Evolutionary conservation across 2,797 vertebrate species (phyloP).

Genomic region (Ctenosaura bakeri): DNA sequence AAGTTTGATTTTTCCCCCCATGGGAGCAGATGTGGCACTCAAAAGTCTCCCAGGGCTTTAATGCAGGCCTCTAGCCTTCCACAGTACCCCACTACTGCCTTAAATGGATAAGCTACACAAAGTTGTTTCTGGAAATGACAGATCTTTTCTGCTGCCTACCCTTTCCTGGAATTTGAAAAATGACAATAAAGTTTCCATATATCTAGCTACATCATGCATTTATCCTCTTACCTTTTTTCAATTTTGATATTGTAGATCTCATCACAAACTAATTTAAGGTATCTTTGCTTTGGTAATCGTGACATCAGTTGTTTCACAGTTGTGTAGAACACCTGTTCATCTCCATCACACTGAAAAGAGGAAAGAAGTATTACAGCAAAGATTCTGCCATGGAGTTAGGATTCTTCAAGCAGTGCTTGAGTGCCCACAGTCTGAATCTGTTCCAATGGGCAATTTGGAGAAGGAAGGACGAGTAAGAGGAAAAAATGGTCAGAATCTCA

Average conservation of each 20-base stretch:
- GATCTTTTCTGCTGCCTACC: neutral
- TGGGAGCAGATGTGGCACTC: too few relatives aligned
- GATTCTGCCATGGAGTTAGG: neutral
- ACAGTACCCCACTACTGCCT: too few relatives aligned
- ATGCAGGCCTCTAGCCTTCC: too few relatives aligned
- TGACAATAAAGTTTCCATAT: neutral
- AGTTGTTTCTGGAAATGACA: neutral
- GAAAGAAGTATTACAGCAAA: neutral
- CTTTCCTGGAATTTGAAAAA: neutral
- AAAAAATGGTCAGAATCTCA: too few relatives aligned
- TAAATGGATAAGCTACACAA: neutral
- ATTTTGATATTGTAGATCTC: conserved; percentile 95
- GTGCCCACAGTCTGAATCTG: neutral
- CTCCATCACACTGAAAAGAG: conserved; percentile 86
- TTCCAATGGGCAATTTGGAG: neutral
- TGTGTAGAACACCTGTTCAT: conserved; percentile 89
- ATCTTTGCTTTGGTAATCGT: conserved; percentile 93
- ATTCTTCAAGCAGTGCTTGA: neutral
- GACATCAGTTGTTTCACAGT: conserved; percentile 93
- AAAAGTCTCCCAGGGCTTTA: too few relatives aligned
- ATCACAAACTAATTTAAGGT: conserved; percentile 94
- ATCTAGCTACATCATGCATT: neutral
- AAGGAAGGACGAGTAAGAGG: neutral
- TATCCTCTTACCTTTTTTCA: conserved; percentile 84
- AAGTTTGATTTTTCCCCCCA: too few relatives aligned